A percentile compares a stretch with the other conserved stretches of the same genome.
phyloP scores from a whole-genome alignment of 1,140 invertebrate genomes.

The Lucilia sericata region DNA sequence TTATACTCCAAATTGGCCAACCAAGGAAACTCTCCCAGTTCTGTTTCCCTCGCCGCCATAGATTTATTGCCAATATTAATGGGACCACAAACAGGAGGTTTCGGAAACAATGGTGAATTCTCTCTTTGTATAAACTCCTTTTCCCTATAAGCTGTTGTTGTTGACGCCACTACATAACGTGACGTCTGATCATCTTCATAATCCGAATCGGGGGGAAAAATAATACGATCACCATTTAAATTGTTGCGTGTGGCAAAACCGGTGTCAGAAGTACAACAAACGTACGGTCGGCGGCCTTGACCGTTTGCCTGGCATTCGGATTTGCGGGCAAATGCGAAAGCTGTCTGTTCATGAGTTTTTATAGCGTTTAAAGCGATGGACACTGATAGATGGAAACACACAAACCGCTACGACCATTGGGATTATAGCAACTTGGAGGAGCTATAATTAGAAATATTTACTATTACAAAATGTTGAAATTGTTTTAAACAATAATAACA shows the following conservation, averaged over 20 bases:
- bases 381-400: constrained; percentile 49
- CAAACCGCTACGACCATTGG: constrained; percentile 34
- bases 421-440: constrained; percentile 41
- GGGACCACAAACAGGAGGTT: constrained; percentile 46
- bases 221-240: neutral
- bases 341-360: neutral
- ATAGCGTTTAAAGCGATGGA: constrained; percentile 27
- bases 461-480: neutral
- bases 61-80: constrained; percentile 46
- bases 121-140: neutral
- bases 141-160: neutral
- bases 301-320: constrained; percentile 35
- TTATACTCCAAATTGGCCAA: constrained; percentile 72
- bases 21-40: constrained; percentile 71
- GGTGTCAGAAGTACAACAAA: constrained; percentile 45
- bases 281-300: constrained; percentile 26
- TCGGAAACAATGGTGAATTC: neutral
- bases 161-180: neutral
- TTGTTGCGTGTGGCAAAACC: neutral
- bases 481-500: too few relatives aligned
- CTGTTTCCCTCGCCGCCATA: constrained; percentile 57
- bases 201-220: neutral
- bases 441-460: constrained; percentile 12
- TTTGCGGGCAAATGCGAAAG: constrained; percentile 35
- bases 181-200: neutral